A percentile compares a stretch with the other conserved stretches of the same genome.
These are phyloP conservation scores for Tetragnatha montana DNA, from an alignment of 2,888 invertebrate genomes.

Conservation along the genomic window DNA sequence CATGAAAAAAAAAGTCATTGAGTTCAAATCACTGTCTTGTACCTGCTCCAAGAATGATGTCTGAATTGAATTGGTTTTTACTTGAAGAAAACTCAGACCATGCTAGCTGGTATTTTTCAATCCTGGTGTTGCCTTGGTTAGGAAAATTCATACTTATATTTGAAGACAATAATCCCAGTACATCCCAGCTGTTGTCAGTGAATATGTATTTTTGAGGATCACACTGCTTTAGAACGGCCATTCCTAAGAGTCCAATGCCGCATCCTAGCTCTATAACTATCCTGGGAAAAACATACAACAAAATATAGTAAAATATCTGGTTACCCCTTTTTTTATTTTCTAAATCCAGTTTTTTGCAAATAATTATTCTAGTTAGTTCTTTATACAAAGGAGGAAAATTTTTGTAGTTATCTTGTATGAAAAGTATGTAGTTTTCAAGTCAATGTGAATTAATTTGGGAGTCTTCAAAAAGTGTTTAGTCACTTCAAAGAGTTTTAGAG, in stretches of 20 bases:
- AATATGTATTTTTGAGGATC: constrained; percentile 47
- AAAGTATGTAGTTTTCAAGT: too few species aligned
- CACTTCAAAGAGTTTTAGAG: too few species aligned
- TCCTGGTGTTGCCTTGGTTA: not conserved
- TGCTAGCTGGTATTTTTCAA: constrained; percentile 27
- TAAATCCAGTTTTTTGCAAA: too few species aligned
- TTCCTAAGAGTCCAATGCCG: constrained; percentile 58
- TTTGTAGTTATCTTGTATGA: too few species aligned
- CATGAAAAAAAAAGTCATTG: not conserved
- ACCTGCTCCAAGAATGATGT: constrained; percentile 61
- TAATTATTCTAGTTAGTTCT: too few species aligned
- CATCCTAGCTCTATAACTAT: constrained; percentile 59
- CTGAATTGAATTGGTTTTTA: constrained; percentile 27
- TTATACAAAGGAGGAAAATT: too few species aligned
- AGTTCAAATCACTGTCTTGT: not conserved
- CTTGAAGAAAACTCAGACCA: constrained; percentile 23
- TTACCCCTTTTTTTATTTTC: too few species aligned
- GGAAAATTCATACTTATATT: constrained; percentile 46
- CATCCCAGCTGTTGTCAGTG: constrained; percentile 54
- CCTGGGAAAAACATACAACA: constrained; percentile 5
- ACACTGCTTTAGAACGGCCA: constrained; percentile 42
- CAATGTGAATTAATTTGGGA: too few species aligned
- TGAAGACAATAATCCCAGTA: constrained; percentile 30
- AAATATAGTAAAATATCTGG: not conserved
- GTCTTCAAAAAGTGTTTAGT: too few species aligned